Percentiles rank a stretch among this genome's conserved stretches.
Evolutionary conservation across 2,113 vertebrate species (phyloP).

Genomic region (Piaya cayana): DNA sequence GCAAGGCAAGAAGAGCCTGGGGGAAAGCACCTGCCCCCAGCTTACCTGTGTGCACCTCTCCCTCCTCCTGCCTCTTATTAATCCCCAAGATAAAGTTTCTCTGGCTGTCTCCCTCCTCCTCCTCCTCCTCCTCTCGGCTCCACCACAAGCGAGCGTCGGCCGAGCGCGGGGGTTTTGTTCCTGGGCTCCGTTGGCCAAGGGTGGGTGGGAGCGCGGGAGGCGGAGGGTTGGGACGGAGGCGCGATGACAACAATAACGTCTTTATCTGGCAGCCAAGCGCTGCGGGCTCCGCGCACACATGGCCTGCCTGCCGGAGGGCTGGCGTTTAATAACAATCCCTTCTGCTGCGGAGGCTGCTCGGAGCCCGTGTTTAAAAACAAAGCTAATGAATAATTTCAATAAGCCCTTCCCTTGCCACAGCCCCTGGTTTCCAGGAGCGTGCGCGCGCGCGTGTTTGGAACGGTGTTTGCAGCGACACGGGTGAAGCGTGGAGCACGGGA

Average conservation of each 20-base stretch:
- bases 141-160: constrained; percentile 32
- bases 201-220: constrained; percentile 69
- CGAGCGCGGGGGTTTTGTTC: constrained; percentile 63
- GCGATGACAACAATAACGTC: constrained; percentile 78
- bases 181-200: constrained; percentile 56
- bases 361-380: constrained; percentile 64
- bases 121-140: constrained; percentile 41
- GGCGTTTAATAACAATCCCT: constrained; percentile 68
- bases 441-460: fast-evolving
- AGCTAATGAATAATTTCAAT: constrained; percentile 26
- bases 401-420: not conserved
- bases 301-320: constrained; percentile 64
- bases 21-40: constrained; percentile 10
- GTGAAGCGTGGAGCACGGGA: not conserved
- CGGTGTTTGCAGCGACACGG: fast-evolving
- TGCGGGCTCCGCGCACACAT: constrained; percentile 55
- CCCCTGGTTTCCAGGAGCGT: not conserved
- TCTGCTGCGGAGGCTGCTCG: constrained; percentile 47
- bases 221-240: constrained; percentile 1
- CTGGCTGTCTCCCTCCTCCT: constrained; percentile 28
- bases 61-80: constrained; percentile 67
- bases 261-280: constrained; percentile 80
- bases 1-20: not conserved
- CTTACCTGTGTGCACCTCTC: constrained; percentile 80
- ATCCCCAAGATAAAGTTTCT: constrained; percentile 46